Base-by-base conservation (phyloP, 2,888 invertebrate genomes). In the Falcaria lacertinaria region DNA sequence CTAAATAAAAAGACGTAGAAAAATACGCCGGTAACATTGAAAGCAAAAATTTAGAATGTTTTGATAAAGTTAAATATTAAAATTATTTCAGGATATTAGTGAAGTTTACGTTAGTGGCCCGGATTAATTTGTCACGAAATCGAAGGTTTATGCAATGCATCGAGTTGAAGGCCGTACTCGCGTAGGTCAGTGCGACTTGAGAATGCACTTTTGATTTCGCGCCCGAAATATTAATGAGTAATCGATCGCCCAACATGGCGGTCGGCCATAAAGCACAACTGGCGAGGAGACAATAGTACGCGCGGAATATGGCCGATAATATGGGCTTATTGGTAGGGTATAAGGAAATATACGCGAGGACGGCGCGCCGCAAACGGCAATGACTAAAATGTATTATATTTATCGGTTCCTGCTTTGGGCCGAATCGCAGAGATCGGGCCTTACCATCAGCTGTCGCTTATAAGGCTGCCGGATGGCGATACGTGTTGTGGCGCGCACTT, bases 341-440 rank as follows among this genome's bases (percentile, higher is more conserved):
- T 78, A 83, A 84, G 84, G 84, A 84, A 84, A 83, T 74, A 78
- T 64, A 64, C 52, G 51, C 73, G 75, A 77, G 80, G 78, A 68
- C 76, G 70, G 51, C 52, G 54, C 56, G 54, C 55, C 73, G 60
- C 61, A 68, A 74, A 75, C 66, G 69, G 74, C 57, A 59, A 66
- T 61, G 60, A 67, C 76, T 78, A 74, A 81, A 80, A 80, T 74
- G 74, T 74, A 67, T 73, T 69, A 73, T 78, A 77, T 82, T 81
- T 80, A 82, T 80, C 69, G 78, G 71, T 68, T 67, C 69, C 77
- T 74, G 66, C 55, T 75, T 79, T 76, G 28, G 75, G 74, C 46
- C 50, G 50, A 59, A 61, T 52, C 64, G 60, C 54, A 64, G 65
- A 62, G 67, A 59, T 57, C 61, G 44, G 48, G 45, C 45, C 48